Evolutionary conservation across 2,113 vertebrate species (phyloP), one percentile per base, ranked within the genome.

Genomic region (Podilymbus podiceps): DNA sequence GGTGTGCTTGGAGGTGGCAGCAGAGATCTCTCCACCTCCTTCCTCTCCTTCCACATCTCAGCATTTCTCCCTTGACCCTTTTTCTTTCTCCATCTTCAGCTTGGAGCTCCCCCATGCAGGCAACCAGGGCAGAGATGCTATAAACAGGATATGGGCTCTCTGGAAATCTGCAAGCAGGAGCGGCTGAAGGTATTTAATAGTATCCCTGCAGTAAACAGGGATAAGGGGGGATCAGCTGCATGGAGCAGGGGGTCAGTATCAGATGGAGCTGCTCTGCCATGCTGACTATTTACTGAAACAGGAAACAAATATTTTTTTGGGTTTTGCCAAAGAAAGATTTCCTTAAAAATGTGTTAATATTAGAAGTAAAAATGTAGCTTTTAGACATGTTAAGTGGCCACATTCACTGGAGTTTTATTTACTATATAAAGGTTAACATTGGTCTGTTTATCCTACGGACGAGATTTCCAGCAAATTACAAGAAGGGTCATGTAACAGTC

Each of bases 401-500:
- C 90, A 89, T 94, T 96, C 93, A 95, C 74, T 84, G 81, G 74
- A 77, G 93, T 93, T 97, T 87, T 97, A 96, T 97, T 97, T 96
- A 96, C 95, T 94, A 91, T 89, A 87, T 58, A 94, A 94, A 97
- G 93, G 95, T 96, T 95, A 97, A 89, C 96, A 92, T 87, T 85
- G 91, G 94, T 88, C 90, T 97, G 95, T 97, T 97, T 97, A 97
- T 96, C 91, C 93, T 82, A 85, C 56, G 23, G 95, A 85, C 1
- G n/a, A 97, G 95, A 90, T 90, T 97, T 96, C 96, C 95, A 97
- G 96, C 85, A 97, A 94, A 97, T 96, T 88, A 93, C 96, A 97
- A 88, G 96, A 92, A 97, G 90, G 96, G 96, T 97, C 96, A 97
- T 92, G 86, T 95, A 97, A 95, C 95, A 97, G 96, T 97, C 97